These are phyloP conservation scores for Ciconia maguari DNA, from an alignment of 2,113 vertebrate genomes.

Conservation along the genomic window DNA sequence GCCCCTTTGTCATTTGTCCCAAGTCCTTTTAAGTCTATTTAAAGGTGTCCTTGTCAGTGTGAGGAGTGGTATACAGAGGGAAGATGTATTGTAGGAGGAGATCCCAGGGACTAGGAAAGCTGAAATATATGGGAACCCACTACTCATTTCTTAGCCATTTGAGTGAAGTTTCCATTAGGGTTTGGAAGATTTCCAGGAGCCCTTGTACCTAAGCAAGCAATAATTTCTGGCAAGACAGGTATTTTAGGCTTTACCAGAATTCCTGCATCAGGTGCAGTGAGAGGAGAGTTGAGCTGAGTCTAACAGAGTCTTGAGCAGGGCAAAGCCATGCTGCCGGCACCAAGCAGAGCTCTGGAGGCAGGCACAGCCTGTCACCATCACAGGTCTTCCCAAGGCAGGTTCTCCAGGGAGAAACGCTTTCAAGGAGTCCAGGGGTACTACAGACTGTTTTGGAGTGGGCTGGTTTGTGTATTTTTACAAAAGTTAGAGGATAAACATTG, in stretches of 20 bases:
- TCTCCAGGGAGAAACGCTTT: background rate
- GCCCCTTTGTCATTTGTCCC: background rate
- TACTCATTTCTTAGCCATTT: background rate
- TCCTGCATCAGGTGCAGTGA: background rate
- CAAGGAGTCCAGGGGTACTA: background rate
- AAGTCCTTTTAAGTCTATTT: background rate
- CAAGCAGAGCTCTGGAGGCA: fast-evolving
- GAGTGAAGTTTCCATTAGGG: background rate
- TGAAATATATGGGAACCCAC: background rate
- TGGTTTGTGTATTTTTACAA: background rate
- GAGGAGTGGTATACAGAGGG: background rate
- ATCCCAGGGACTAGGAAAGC: background rate
- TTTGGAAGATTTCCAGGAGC: background rate
- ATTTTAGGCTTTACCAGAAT: background rate
- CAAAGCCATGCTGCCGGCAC: background rate
- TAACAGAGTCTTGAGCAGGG: background rate
- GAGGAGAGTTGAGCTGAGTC: background rate
- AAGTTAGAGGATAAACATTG: background rate
- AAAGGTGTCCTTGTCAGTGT: background rate
- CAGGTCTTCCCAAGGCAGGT: fast-evolving
- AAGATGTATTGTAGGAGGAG: background rate
- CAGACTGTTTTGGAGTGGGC: background rate
- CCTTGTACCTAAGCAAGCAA: background rate
- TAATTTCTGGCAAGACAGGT: background rate
- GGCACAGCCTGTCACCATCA: background rate